These are phyloP conservation scores for Tigriopus californicus DNA, from an alignment of 2,888 invertebrate species.

Conservation along the genomic window DNA sequence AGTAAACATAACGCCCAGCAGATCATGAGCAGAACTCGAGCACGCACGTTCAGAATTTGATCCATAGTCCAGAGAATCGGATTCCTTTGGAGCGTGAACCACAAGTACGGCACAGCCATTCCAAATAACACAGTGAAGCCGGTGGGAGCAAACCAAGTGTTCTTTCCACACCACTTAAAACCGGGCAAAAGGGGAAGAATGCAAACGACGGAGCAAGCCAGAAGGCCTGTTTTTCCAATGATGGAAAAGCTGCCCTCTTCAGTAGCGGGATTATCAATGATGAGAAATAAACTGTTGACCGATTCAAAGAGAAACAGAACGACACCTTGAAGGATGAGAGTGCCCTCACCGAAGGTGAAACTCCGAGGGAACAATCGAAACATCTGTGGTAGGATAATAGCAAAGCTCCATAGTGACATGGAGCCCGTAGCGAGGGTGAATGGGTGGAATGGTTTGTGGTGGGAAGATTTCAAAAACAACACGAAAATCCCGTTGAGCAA, in stretches of 20 bases:
- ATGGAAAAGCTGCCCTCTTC: background rate
- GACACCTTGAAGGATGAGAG: background rate
- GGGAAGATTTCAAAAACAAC: no score
- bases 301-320: background rate
- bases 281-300: background rate
- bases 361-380: background rate
- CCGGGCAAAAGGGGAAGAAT: background rate
- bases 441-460: no score
- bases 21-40: background rate
- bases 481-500: no score
- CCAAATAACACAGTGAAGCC: background rate
- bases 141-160: background rate
- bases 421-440: background rate
- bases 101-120: background rate
- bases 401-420: background rate
- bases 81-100: background rate
- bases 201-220: background rate
- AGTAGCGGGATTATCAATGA: background rate
- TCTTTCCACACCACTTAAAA: background rate
- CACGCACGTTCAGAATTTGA: background rate
- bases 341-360: background rate
- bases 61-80: background rate
- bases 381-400: background rate
- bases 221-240: background rate
- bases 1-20: background rate